These are phyloP conservation scores for Carterocephalus palaemon DNA, from an alignment of 2,888 invertebrate species.

Conservation along the genomic window DNA sequence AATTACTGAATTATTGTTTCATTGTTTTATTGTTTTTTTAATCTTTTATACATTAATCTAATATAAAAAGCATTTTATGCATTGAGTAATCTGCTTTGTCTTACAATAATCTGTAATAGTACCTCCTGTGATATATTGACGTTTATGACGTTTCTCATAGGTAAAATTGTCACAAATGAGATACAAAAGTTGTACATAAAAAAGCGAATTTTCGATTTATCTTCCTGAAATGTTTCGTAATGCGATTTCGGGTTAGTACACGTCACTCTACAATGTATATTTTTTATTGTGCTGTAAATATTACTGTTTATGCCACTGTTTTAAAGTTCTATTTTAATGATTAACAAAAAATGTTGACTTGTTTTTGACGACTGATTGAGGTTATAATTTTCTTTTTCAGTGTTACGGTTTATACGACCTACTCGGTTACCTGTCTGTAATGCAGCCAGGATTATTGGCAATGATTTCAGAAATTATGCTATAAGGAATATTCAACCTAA, in stretches of 20 bases:
- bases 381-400: constrained; percentile 62
- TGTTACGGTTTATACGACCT: constrained; percentile 52
- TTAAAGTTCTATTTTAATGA: constrained; percentile 10
- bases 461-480: constrained; percentile 43
- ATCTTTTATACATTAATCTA: too few relatives aligned
- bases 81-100: too few relatives aligned
- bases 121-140: too few relatives aligned
- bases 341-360: constrained; percentile 30
- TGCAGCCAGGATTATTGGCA: constrained; percentile 48
- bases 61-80: too few relatives aligned
- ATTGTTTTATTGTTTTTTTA: too few relatives aligned
- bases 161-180: too few relatives aligned
- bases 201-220: too few relatives aligned
- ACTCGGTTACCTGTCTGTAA: constrained; percentile 44
- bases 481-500: constrained; percentile 19
- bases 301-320: neutral
- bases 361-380: constrained; percentile 40
- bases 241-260: constrained; percentile 53
- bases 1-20: too few relatives aligned
- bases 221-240: constrained; percentile 55
- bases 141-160: too few relatives aligned
- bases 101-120: too few relatives aligned
- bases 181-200: too few relatives aligned
- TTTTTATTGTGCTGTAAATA: constrained; percentile 7
- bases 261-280: constrained; percentile 10